Evolutionary conservation across 2,113 vertebrate species (phyloP), one percentile per base, ranked within the genome.

Genomic region (Plectropomus leopardus): DNA sequence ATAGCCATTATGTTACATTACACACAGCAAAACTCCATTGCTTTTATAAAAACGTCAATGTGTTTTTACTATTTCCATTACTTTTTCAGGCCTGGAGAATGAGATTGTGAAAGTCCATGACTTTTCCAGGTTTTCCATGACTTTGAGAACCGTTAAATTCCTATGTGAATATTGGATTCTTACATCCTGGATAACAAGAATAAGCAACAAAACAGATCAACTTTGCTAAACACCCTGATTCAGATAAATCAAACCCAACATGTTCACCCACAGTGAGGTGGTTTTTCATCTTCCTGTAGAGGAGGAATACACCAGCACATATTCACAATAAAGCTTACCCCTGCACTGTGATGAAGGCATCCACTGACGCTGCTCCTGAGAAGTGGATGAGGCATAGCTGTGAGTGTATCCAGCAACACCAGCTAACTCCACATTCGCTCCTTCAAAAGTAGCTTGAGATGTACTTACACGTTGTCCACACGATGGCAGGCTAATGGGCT

Each of bases 311-410:
- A 17, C n/a, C 28, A 26, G 4, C 8, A 7, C 10, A 36, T 36
- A 36, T 36, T 36, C 7, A 36, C 26, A 28, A 14, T 1, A 32
- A 26, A 50, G 0, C 78, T 88, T 65, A 91, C 92, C 83, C 0
- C 58, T 53, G 53, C 61, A 61, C 14, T 50, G 58, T 21, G 76
- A 51, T 11, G 83, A 55, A 7, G 83, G 44, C 0, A 30, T 61
- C 89, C 88, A 88, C 69, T 76, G 84, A 34, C 0, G n/a, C 53
- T 66, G 74, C 69, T 65, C 72, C 67, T 71, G 85, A 59, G 81
- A 47, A 1, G 71, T 26, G 15, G 78, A 53, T 7, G 83, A 71
- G 7, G 36, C 47, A 0, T 17, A 77, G 51, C 40, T 80, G n/a
- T 75, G 73, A 58, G 44, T 3, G 65, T 65, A 42, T 51, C 61